Evolutionary conservation across 2,888 invertebrate genomes (phyloP).

Genomic region (Eucriotettix oculatus): DNA sequence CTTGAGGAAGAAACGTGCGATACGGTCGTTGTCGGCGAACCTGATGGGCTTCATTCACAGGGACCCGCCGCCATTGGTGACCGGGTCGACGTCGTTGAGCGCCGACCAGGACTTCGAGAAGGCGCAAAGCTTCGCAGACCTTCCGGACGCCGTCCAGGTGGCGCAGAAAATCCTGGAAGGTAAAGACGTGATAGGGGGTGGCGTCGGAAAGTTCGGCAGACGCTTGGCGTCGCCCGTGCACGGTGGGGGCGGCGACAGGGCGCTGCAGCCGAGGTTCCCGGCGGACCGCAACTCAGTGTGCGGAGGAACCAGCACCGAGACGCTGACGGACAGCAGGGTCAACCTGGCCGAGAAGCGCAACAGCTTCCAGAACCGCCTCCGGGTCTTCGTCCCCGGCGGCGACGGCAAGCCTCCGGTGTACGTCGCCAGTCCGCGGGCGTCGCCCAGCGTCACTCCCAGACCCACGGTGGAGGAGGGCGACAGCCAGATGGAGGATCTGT

Average conservation of each 20-base stretch:
- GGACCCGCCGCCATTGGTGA: conserved; percentile 11
- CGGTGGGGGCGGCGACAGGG: neutral
- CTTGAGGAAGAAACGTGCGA: conserved; percentile 59
- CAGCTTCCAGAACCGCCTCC: conserved; percentile 14
- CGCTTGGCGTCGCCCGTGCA: neutral
- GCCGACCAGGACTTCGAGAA: conserved; percentile 38
- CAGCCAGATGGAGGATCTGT: conserved; percentile 47
- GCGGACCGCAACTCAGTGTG: neutral
- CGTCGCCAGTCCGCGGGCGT: neutral
- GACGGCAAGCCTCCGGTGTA: conserved; percentile 1
- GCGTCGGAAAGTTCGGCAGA: conserved; percentile 2
- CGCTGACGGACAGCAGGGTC: conserved; percentile 23
- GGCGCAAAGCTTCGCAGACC: conserved; percentile 42
- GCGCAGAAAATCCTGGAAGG: conserved; percentile 26
- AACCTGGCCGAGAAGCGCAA: conserved; percentile 11
- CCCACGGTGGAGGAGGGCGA: conserved; percentile 20
- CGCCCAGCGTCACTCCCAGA: neutral
- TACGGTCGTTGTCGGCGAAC: conserved; percentile 69
- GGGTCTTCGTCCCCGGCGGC: conserved; percentile 18
- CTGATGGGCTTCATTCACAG: conserved; percentile 56
- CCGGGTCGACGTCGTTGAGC: conserved; percentile 29
- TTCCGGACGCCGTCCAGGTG: conserved; percentile 30
- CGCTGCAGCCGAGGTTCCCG: neutral
- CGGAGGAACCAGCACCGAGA: conserved; percentile 21
- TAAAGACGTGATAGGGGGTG: conserved; percentile 18